These are phyloP conservation scores for Caenorhabditis brenneri DNA, from an alignment of 1,140 invertebrate genomes.

Conservation along the genomic window DNA sequence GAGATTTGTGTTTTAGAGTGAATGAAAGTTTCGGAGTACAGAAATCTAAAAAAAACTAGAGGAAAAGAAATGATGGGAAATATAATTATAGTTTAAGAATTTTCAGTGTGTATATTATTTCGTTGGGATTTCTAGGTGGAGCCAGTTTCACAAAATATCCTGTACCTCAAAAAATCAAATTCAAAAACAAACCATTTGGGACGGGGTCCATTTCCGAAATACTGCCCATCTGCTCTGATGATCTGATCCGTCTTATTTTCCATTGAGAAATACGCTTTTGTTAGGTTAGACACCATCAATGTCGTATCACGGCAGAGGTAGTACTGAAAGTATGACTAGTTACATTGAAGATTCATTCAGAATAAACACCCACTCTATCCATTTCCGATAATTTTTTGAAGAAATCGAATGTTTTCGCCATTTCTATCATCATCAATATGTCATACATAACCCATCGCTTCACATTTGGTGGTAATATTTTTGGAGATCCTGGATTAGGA, in stretches of 20 bases:
- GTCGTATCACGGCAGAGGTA: conserved; percentile 12
- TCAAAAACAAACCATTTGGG: too few species aligned
- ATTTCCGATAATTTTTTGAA: background rate
- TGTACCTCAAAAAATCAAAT: too few species aligned
- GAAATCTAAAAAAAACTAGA: too few species aligned
- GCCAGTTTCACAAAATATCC: too few species aligned
- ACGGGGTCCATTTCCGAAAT: too few species aligned
- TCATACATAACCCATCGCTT: conserved; percentile 8
- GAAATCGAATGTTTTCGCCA: conserved; percentile 14
- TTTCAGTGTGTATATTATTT: too few species aligned
- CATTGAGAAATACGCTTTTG: background rate
- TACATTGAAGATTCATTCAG: too few species aligned
- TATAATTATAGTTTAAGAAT: too few species aligned
- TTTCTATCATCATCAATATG: background rate
- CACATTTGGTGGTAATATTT: background rate
- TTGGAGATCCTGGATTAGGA: background rate
- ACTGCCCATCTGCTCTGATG: background rate
- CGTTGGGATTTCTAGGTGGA: too few species aligned
- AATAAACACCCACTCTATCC: background rate
- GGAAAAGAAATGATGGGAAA: too few species aligned
- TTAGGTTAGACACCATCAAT: background rate
- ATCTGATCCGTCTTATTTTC: conserved; percentile 8
- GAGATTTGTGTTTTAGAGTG: too few species aligned
- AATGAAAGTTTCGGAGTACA: too few species aligned
- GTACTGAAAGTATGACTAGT: background rate